phyloP scores from a whole-genome alignment of 2,113 vertebrate genomes.

The Ahaetulla prasina region DNA sequence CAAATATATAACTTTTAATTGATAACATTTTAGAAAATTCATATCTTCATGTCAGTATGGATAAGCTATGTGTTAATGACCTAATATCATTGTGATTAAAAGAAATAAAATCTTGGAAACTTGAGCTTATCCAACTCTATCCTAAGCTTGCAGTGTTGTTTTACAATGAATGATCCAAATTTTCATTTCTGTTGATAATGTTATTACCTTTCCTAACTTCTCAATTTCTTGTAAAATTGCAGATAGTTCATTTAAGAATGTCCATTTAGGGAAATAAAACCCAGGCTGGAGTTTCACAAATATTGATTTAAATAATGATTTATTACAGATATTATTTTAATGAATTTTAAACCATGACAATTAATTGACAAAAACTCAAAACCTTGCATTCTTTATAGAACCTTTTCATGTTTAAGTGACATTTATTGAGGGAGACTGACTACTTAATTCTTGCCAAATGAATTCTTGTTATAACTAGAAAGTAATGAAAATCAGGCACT shows the following conservation, averaged over 20 bases:
- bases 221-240: slow-evolving; percentile 31
- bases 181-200: not conserved
- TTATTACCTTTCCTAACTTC: not conserved
- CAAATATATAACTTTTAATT: slow-evolving; percentile 44
- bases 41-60: not conserved
- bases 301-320: slow-evolving; percentile 55
- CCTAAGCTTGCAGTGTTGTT: not conserved
- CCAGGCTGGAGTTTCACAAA: slow-evolving; percentile 43
- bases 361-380: slow-evolving; percentile 60
- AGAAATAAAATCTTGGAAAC: slow-evolving; percentile 9
- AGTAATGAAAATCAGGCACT: not conserved
- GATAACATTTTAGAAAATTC: slow-evolving; percentile 38
- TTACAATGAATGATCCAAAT: not conserved
- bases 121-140: not conserved
- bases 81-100: not conserved
- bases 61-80: not conserved
- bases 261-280: slow-evolving; percentile 19
- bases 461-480: slow-evolving; percentile 41
- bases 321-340: slow-evolving; percentile 61
- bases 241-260: slow-evolving; percentile 13
- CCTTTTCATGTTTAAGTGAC: slow-evolving; percentile 67
- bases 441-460: slow-evolving; percentile 62
- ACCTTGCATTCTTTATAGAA: slow-evolving; percentile 64
- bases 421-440: slow-evolving; percentile 60
- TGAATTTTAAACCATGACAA: slow-evolving; percentile 59